Evolutionary conservation across 53 echinoderm and acorn worm genomes (phyloP).

Genomic region (Apostichopus leukothele): DNA sequence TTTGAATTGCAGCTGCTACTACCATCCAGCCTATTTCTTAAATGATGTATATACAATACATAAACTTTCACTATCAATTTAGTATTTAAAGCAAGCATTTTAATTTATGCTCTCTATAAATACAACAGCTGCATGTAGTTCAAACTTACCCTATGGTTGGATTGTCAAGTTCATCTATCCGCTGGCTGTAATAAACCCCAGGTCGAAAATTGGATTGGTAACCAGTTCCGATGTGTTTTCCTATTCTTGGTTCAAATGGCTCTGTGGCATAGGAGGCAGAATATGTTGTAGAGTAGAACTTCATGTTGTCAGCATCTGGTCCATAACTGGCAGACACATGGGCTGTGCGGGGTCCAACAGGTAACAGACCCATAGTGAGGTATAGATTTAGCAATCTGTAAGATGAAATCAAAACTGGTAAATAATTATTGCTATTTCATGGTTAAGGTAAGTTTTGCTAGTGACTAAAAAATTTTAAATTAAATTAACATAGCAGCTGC

Average conservation of each 20-base stretch:
- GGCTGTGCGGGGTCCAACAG: constrained; percentile 78
- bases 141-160: constrained; percentile 90
- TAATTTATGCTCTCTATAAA: no score
- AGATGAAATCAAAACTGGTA: no score
- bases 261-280: constrained; percentile 70
- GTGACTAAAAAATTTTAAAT: no score
- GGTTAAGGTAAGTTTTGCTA: no score
- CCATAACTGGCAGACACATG: constrained; percentile 89
- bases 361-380: constrained; percentile 70
- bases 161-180: constrained; percentile 91
- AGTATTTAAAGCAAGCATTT: no score
- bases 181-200: constrained; percentile 90
- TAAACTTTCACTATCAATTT: no score
- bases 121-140: neutral
- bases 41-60: no score
- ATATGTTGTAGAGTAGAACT: constrained; percentile 93
- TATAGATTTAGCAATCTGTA: no score
- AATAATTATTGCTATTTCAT: no score
- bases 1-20: no score
- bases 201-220: constrained; percentile 97
- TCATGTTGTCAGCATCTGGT: constrained; percentile 95
- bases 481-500: no score
- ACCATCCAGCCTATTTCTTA: no score
- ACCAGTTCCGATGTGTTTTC: constrained; percentile 93
- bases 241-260: constrained; percentile 77